Evolutionary conservation across 2,797 vertebrate species (phyloP).

Genomic region (Halcyon leucocephala): DNA sequence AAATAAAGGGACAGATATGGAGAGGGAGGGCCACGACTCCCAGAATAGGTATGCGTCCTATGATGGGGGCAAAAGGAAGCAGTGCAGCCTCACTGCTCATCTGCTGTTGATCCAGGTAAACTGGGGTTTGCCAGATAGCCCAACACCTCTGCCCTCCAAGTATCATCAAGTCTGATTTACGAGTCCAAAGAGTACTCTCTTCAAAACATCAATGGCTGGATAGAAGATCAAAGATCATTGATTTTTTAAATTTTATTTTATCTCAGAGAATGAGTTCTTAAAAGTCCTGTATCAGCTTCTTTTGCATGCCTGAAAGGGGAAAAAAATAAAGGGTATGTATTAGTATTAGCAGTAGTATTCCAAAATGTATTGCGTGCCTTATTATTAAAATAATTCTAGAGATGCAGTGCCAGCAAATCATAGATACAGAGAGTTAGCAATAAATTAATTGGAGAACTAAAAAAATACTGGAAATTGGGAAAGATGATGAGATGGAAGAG

Average conservation of each 20-base stretch:
- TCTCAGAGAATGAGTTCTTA: not conserved
- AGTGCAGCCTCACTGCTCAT: not conserved
- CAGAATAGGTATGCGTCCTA: not conserved
- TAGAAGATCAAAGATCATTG: not conserved
- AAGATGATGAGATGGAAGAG: not conserved
- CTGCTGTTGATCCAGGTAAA: not conserved
- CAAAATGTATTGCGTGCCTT: not conserved
- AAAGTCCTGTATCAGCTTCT: not conserved
- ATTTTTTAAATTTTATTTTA: not conserved
- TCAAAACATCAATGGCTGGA: not conserved
- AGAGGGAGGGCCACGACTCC: not conserved
- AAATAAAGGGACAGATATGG: not conserved
- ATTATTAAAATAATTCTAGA: slow-evolving; percentile 1
- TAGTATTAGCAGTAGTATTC: not conserved
- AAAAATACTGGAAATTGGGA: not conserved
- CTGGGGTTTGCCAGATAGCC: not conserved
- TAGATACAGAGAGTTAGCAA: not conserved
- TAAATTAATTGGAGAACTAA: slow-evolving; percentile 28
- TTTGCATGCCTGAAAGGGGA: not conserved
- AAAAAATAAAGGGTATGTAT: not conserved
- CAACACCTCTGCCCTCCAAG: not conserved
- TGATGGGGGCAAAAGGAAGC: not conserved
- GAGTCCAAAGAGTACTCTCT: not conserved
- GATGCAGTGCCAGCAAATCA: slow-evolving; percentile 8
- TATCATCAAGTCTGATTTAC: not conserved